phyloP scores from a whole-genome alignment of 2,113 vertebrate species.

The Steatornis caripensis region DNA sequence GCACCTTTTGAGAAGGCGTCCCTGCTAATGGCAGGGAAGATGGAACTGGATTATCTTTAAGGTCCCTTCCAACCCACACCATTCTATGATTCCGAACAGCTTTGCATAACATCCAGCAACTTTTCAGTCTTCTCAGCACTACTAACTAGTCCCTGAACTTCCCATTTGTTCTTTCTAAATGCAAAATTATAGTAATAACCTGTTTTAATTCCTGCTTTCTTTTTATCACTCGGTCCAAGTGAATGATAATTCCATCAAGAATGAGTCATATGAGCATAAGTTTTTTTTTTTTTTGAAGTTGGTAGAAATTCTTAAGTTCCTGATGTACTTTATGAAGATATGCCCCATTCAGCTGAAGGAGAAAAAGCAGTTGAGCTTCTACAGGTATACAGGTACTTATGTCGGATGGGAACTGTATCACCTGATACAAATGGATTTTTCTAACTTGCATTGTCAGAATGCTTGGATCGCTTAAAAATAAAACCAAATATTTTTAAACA shows the following conservation, averaged over 20 bases:
- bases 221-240: neutral
- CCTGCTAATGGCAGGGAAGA: too few relatives aligned
- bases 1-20: too few relatives aligned
- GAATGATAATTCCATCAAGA: neutral
- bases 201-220: neutral
- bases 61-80: too few relatives aligned
- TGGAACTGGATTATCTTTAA: too few relatives aligned
- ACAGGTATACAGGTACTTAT: neutral
- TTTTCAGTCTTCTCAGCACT: neutral
- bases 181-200: neutral
- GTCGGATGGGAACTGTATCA: neutral
- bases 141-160: neutral
- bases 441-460: neutral
- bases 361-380: neutral
- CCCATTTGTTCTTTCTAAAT: neutral
- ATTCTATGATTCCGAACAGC: too few relatives aligned
- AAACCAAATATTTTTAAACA: neutral
- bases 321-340: neutral
- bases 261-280: neutral
- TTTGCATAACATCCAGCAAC: neutral
- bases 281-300: neutral
- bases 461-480: neutral
- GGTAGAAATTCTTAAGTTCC: neutral
- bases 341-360: neutral
- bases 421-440: neutral